phyloP scores from a whole-genome alignment of 2,113 vertebrate genomes.

The Meriones unguiculatus region DNA sequence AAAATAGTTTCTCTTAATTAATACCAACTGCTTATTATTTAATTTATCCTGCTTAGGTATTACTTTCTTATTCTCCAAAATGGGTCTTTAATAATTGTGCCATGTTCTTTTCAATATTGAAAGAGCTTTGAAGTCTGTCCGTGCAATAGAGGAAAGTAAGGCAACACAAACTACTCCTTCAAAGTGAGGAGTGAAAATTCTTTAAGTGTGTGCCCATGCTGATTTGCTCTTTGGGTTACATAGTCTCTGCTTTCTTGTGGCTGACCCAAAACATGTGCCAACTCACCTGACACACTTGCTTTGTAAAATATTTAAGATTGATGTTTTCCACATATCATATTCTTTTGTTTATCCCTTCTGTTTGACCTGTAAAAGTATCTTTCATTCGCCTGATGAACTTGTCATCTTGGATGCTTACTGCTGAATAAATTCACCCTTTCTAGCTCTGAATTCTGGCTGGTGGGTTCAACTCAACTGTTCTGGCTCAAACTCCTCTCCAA shows the following conservation, averaged over 20 bases:
- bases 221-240: neutral
- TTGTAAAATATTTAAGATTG: constrained; percentile 19
- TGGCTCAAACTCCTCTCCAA: too few species aligned
- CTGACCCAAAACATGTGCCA: neutral
- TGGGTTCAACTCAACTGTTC: too few species aligned
- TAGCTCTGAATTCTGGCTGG: too few species aligned
- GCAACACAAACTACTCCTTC: neutral
- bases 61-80: neutral
- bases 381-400: too few species aligned
- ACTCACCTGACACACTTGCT: neutral
- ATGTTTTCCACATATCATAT: neutral
- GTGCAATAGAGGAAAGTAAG: neutral
- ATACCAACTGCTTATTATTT: neutral
- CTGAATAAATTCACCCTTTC: too few species aligned
- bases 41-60: neutral
- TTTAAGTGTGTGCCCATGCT: neutral
- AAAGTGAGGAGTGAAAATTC: neutral
- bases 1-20: neutral
- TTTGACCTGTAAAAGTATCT: neutral
- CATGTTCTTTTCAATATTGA: neutral
- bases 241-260: neutral
- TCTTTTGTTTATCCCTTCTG: neutral
- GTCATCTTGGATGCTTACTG: too few species aligned
- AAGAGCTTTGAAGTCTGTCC: neutral
- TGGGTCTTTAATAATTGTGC: neutral